Evolutionary conservation across 2,113 vertebrate species (phyloP).

Genomic region (rabbit (Oryctolagus cuniculus)): DNA sequence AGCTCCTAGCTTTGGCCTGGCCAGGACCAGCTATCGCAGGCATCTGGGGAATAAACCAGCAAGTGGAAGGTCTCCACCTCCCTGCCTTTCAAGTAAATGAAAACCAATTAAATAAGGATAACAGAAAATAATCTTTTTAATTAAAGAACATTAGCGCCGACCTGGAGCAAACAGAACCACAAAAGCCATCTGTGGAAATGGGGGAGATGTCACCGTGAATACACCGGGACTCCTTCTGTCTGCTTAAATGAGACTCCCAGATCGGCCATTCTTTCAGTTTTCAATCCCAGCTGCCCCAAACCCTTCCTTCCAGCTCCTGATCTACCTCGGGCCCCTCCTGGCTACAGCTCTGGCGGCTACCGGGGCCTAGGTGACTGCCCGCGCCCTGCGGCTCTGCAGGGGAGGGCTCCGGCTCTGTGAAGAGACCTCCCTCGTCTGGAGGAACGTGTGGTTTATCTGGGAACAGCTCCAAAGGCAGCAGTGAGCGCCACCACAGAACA

Average conservation of each 20-base stretch:
- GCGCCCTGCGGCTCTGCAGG: not conserved
- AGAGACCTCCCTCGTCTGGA: not conserved
- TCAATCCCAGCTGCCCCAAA: not conserved
- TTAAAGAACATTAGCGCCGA: not conserved
- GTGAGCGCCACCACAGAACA: not conserved
- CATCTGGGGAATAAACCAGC: too few species aligned
- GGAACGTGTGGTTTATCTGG: not conserved
- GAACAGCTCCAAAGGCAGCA: not conserved
- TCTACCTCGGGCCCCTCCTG: not conserved
- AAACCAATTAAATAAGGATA: too few species aligned
- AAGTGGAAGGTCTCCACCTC: too few species aligned
- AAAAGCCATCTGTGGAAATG: not conserved
- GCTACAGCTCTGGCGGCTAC: too few species aligned
- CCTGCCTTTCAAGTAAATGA: too few species aligned
- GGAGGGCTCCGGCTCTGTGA: not conserved
- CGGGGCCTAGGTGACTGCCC: accelerated
- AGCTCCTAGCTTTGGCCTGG: too few species aligned
- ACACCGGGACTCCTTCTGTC: not conserved
- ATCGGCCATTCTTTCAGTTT: too few species aligned
- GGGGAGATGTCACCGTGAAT: not conserved
- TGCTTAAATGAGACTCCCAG: not conserved
- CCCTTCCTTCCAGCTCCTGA: not conserved
- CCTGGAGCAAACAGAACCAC: not conserved
- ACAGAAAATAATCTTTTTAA: not conserved
- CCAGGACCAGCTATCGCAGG: too few species aligned